Evolutionary conservation across 2,797 vertebrate species (phyloP).

Genomic region (Gambelia wislizenii): DNA sequence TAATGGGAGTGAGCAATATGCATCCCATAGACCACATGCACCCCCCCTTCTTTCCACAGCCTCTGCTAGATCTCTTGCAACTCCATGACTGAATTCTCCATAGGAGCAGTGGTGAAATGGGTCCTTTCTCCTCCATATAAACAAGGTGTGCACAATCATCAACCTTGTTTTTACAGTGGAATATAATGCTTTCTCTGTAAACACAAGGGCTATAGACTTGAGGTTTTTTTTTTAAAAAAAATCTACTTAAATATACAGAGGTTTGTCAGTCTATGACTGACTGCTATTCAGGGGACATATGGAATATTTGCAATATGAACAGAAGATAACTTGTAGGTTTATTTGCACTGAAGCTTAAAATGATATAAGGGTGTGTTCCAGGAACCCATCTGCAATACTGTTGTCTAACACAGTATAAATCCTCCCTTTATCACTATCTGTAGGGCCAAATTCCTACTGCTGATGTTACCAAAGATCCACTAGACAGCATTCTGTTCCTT

Average conservation of each 20-base stretch:
- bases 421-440: not conserved
- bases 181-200: not conserved
- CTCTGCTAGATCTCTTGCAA: not conserved
- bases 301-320: too few species aligned
- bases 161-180: not conserved
- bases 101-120: not conserved
- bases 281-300: not conserved
- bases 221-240: not conserved
- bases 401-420: not conserved
- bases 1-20: not conserved
- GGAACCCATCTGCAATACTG: not conserved
- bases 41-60: not conserved
- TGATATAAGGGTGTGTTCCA: too few species aligned
- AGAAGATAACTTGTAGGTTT: too few species aligned
- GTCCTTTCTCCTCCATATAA: not conserved
- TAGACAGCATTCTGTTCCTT: not conserved
- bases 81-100: not conserved
- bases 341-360: not conserved
- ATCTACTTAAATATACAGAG: not conserved
- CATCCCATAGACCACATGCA: too few species aligned
- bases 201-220: not conserved
- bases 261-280: not conserved
- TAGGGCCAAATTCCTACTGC: not conserved
- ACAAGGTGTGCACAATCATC: not conserved
- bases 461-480: not conserved